Base-by-base conservation (phyloP, 2,797 vertebrate species). In the Phalanger gymnotis region DNA sequence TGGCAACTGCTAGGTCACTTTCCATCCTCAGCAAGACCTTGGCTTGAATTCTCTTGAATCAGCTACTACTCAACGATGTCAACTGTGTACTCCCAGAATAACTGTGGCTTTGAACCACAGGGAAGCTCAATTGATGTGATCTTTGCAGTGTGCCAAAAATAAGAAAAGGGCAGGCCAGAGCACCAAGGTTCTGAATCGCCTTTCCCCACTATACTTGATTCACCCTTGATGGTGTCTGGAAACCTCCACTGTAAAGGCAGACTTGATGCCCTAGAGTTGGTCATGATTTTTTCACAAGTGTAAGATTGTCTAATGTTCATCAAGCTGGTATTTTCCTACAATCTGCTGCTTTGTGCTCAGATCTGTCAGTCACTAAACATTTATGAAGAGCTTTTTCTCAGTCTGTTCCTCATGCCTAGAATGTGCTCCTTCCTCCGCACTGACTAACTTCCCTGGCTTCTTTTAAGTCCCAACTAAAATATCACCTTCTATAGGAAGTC, bases 41-140 rank as follows among this genome's bases (percentile, higher is more conserved):
- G 93, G 97, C 95, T 95, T 30, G 90, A 94, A 97, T 97, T 92
- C 91, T 93, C 95, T 81, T 95, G 96, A 94, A 96, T 96, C 95
- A 56, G 90, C 90, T 94, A 95, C 66, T 93, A 52, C 93, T 96
- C 34, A 94, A 13, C 53, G 94, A 96, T 92, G 96, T 95, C 96
- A 96, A 95, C 91, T 93, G 73, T 94, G 95, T n/a, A 87, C 92
- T 97, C 95, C 90, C 93, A 96, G 95, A 97, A 96, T 97, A 96
- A 97, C 96, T 96, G 96, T 93, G 97, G 97, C 96, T 98, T 96
- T 95, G 58, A 97, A 97, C 97, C 97, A 95, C 97, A 97, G 90
- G 93, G 95, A 93, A 93, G 92, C n/a, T 93, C 53, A 97, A 93
- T 95, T 95, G 94, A 97, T 93, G 95, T 91, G 90, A 96, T 94